A percentile compares a stretch with the other conserved stretches of the same genome.
phyloP scores from a whole-genome alignment of 2,888 invertebrate species.

The Schizotus pectinicornis region DNA sequence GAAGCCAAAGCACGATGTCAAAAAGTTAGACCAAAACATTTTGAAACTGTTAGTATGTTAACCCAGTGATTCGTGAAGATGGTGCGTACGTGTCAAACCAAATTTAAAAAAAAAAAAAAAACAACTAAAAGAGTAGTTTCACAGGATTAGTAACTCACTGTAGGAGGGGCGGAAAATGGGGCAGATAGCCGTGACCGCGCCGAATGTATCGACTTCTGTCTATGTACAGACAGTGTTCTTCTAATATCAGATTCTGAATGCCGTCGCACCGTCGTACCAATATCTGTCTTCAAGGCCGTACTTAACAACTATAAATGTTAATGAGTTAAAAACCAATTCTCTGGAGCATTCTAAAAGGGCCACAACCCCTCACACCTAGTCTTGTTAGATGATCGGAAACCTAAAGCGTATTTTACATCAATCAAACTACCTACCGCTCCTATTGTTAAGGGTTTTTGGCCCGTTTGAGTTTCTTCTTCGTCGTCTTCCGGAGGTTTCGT shows the following conservation, averaged over 20 bases:
- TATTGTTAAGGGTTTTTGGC: constrained; percentile 40
- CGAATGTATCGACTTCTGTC: constrained; percentile 55
- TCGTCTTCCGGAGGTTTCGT: constrained; percentile 24
- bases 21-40: too few species aligned
- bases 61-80: neutral
- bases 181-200: constrained; percentile 60
- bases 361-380: neutral
- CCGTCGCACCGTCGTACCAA: constrained; percentile 61
- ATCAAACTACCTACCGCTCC: constrained; percentile 44
- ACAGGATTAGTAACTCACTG: constrained; percentile 54
- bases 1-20: too few species aligned
- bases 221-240: constrained; percentile 58
- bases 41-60: neutral
- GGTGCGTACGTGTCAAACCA: neutral
- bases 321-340: constrained; percentile 8
- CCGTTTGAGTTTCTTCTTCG: constrained; percentile 41
- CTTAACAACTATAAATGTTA: constrained; percentile 70
- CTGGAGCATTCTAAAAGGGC: neutral
- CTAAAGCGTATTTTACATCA: neutral
- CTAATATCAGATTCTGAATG: constrained; percentile 39
- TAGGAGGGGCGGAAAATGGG: constrained; percentile 56
- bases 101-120: too few species aligned
- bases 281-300: constrained; percentile 78
- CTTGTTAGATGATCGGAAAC: neutral
- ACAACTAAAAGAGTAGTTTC: constrained; percentile 8